Conservation (phyloP, 2,113 vertebrate species). For the Oceanodroma tethys region DNA sequence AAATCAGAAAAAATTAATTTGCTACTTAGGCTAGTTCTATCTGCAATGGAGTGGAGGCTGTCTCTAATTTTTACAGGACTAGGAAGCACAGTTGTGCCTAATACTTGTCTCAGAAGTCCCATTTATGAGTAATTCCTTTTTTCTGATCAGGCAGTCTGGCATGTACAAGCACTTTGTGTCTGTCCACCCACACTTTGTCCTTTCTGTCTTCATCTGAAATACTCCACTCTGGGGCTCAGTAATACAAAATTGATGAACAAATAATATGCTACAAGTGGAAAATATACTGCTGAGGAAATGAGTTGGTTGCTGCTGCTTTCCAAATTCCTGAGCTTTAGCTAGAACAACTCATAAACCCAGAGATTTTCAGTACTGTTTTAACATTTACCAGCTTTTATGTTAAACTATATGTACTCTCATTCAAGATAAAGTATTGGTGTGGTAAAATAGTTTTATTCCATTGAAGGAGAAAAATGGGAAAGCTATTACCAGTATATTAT, state of each 20-base stretch:
- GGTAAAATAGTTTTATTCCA: not conserved
- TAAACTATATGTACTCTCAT: not conserved
- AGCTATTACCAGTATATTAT: not conserved
- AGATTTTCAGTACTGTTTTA: not conserved
- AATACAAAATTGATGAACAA: conserved; percentile 23
- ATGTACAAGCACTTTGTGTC: not conserved
- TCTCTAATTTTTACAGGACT: not conserved
- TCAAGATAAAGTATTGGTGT: not conserved
- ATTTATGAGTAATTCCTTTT: not conserved
- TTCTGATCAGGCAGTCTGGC: not conserved
- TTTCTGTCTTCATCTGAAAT: conserved; percentile 11
- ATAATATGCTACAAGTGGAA: not conserved
- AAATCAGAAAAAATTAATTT: not conserved
- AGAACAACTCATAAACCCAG: not conserved
- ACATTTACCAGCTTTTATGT: not conserved
- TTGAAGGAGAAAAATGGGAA: not conserved
- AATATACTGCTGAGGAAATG: not conserved
- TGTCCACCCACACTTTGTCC: conserved; percentile 6
- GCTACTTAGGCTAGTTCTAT: not conserved
- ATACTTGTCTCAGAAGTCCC: not conserved
- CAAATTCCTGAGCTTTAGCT: not conserved
- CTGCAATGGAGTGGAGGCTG: not conserved
- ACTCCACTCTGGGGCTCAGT: not conserved
- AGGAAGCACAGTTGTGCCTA: not conserved
- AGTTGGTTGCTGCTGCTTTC: not conserved